Base-by-base conservation (phyloP, 2,797 vertebrate species). In the Sparus aurata region DNA sequence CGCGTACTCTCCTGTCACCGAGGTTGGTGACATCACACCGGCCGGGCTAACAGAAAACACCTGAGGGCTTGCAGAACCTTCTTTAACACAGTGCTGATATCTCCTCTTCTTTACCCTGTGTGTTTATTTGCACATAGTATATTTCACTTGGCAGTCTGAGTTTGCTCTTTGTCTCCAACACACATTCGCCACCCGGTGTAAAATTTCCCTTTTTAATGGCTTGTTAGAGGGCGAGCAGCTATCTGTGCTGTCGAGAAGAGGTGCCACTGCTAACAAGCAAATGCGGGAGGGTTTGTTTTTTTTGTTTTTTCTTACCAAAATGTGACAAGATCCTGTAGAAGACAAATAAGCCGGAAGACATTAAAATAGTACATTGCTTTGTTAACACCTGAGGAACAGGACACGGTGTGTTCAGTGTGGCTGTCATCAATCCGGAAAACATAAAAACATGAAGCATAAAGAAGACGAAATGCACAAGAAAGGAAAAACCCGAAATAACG, bases 251-350 rank as follows among this genome's bases (percentile, higher is more conserved):
- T 34, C 13, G 20, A 75, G 53, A 68, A 50, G 34, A 73, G 60
- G 47, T 60, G 58, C 47, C 64, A 25, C 61, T 17, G 67, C 85
- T 87, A 89, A 90, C 86, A 83, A 91, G 83, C 82, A 75, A 77
- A 43, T 61, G 49, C n/a, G 6, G 15, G 62, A 75, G 60, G 38
- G 38, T 38, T 38, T 38, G 34, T 38, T 38, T 38, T 27, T 27
- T 2, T 34, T 9, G 8, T 38, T 10, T 27, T 78, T 79, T 73
- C 73, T 85, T 49, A 61, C 47, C 34, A 79, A 83, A 80, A 80
- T 77, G 45, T 87, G 82, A 75, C 71, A 86, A 63, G 62, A 63
- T 82, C 41, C 46, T 18, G 55, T 61, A 57, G 67, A 74, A 77
- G 20, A 58, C 77, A 70, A 84, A 80, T 27, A 71, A 69, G 22